phyloP scores from a whole-genome alignment of 2,797 vertebrate species.

The Scomberomorus guttatus region DNA sequence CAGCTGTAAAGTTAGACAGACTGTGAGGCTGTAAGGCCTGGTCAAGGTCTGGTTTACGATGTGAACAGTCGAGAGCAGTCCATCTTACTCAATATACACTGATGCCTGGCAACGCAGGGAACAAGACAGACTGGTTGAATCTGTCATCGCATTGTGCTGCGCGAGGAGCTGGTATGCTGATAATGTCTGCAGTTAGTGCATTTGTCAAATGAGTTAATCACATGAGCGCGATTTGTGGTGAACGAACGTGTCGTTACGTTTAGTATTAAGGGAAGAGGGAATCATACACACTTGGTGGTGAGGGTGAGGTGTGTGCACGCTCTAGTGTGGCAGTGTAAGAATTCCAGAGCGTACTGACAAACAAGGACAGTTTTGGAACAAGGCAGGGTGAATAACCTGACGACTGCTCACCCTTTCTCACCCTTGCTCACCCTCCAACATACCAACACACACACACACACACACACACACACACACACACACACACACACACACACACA shows the following conservation, averaged over 20 bases:
- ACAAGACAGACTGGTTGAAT: slow-evolving; percentile 47
- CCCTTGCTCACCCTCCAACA: not conserved
- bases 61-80: not conserved
- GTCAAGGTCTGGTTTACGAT: not conserved
- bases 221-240: not conserved
- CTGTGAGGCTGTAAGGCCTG: not conserved
- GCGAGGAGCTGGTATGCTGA: slow-evolving; percentile 3
- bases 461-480: not conserved
- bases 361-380: slow-evolving; percentile 13
- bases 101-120: slow-evolving; percentile 26
- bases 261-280: not conserved
- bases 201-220: slow-evolving; percentile 13
- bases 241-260: not conserved
- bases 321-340: slow-evolving; percentile 35
- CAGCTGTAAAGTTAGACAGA: not conserved
- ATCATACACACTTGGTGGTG: no score
- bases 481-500: not conserved
- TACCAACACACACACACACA: not conserved
- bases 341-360: slow-evolving; percentile 22
- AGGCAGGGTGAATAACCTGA: slow-evolving; percentile 69
- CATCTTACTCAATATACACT: not conserved
- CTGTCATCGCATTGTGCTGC: not conserved
- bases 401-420: slow-evolving; percentile 35
- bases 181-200: not conserved
- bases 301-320: not conserved